phyloP scores from a whole-genome alignment of 1,140 invertebrate genomes.

The Alviniconcha marisindica region DNA sequence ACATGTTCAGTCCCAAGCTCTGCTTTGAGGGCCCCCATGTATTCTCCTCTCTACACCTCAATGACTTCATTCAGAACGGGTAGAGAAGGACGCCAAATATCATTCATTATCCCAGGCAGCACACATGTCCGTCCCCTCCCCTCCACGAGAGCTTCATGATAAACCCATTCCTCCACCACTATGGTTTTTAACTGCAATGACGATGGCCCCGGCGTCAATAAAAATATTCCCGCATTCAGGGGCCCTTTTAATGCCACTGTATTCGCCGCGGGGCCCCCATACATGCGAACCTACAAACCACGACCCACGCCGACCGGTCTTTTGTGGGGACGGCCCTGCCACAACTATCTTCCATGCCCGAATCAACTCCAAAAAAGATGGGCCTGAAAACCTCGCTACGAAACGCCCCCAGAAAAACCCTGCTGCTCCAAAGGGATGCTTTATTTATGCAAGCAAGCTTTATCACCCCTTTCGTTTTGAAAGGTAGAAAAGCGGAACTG shows the following conservation, averaged over 20 bases:
- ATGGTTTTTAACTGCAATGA: not conserved
- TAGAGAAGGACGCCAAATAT: too few species aligned
- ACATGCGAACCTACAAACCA: not conserved
- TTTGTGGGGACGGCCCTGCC: not conserved
- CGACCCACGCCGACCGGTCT: not conserved
- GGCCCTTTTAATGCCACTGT: conserved; percentile 24
- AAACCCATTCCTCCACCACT: conserved; percentile 1
- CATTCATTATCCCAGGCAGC: too few species aligned
- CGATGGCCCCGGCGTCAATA: not conserved
- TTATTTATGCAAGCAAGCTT: not conserved
- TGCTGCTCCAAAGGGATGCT: conserved; percentile 9
- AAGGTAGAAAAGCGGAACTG: conserved; percentile 8
- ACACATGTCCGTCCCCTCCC: not conserved
- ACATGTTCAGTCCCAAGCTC: not conserved
- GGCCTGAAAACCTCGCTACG: not conserved
- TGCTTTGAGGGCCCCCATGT: not conserved
- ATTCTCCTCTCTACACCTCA: conserved; percentile 18
- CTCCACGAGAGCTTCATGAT: not conserved
- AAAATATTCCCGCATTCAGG: conserved; percentile 9
- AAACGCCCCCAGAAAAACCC: not conserved
- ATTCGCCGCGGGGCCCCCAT: conserved; percentile 11
- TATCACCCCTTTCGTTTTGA: not conserved
- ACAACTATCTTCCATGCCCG: not conserved
- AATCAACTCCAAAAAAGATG: not conserved
- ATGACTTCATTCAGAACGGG: not conserved